These are phyloP conservation scores for Clytia hemisphaerica DNA, from an alignment of 30 jellyfish, hydroid and myxozoan species.

Conservation along the genomic window DNA sequence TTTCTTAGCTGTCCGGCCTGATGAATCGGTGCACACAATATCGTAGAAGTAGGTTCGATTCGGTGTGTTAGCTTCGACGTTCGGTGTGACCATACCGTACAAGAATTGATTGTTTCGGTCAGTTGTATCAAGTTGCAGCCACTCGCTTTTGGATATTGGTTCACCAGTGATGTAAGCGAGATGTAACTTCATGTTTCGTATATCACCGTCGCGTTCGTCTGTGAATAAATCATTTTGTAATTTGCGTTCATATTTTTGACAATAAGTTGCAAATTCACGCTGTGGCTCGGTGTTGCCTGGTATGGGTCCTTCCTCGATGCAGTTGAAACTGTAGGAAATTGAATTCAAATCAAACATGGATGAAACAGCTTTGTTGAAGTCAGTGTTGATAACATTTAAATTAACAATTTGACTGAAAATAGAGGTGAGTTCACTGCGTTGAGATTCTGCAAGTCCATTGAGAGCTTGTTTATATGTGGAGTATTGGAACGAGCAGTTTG, in stretches of 20 bases:
- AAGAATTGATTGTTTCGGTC: slow-evolving; percentile 29
- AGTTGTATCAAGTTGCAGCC: slow-evolving; percentile 57
- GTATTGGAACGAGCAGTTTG: slow-evolving; percentile 65
- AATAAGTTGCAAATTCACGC: slow-evolving; percentile 37
- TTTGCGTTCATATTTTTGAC: slow-evolving; percentile 29
- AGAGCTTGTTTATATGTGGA: slow-evolving; percentile 46
- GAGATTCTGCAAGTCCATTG: slow-evolving; percentile 55
- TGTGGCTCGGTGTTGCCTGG: slow-evolving; percentile 24
- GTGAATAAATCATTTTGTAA: slow-evolving; percentile 36
- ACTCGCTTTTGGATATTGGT: slow-evolving; percentile 43
- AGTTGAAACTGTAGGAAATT: slow-evolving; percentile 35
- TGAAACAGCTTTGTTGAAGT: slow-evolving; percentile 29
- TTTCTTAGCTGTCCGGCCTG: slow-evolving; percentile 74
- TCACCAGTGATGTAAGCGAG: slow-evolving; percentile 59
- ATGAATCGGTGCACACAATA: slow-evolving; percentile 67
- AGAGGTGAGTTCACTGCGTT: slow-evolving; percentile 41
- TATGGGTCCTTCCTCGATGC: slow-evolving; percentile 80
- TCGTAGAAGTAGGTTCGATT: slow-evolving; percentile 30
- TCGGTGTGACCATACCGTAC: slow-evolving; percentile 74
- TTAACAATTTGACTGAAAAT: slow-evolving; percentile 46
- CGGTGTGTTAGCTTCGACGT: slow-evolving; percentile 44
- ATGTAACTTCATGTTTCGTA: slow-evolving; percentile 46
- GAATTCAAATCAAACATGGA: slow-evolving; percentile 23
- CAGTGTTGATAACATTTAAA: slow-evolving; percentile 10
- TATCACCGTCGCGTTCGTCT: slow-evolving; percentile 76